Evolutionary conservation across 2,113 vertebrate species (phyloP).

Genomic region (Mormyrus iriodes): DNA sequence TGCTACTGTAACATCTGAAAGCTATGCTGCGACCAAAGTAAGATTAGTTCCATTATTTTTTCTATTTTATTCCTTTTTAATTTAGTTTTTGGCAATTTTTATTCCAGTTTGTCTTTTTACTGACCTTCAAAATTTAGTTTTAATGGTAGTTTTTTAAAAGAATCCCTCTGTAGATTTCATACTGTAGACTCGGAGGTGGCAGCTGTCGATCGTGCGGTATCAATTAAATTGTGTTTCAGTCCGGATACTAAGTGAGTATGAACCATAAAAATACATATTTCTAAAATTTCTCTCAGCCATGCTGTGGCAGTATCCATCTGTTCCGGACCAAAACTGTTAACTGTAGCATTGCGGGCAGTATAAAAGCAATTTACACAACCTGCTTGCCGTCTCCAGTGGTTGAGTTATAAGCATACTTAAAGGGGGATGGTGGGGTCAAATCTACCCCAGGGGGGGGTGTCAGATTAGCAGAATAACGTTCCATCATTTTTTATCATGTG

Average conservation of each 20-base stretch:
- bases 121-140: neutral
- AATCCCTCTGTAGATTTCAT: neutral
- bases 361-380: neutral
- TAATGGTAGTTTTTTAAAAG: neutral
- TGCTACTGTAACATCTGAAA: neutral
- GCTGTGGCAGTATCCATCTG: neutral
- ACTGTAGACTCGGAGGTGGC: neutral
- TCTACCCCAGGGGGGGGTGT: neutral
- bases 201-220: neutral
- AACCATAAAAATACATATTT: neutral
- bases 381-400: neutral
- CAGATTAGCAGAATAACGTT: neutral
- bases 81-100: neutral
- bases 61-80: neutral
- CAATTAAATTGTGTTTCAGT: neutral
- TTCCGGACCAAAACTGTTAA: neutral
- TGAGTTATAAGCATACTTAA: neutral
- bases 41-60: neutral
- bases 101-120: neutral
- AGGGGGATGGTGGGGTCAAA: neutral
- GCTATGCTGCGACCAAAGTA: conserved; percentile 24
- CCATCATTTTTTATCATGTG: neutral
- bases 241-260: neutral
- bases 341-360: neutral
- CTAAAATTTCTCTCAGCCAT: neutral